These are phyloP conservation scores for Drosophila atripex DNA, from an alignment of 2,888 invertebrate genomes.

Conservation along the genomic window DNA sequence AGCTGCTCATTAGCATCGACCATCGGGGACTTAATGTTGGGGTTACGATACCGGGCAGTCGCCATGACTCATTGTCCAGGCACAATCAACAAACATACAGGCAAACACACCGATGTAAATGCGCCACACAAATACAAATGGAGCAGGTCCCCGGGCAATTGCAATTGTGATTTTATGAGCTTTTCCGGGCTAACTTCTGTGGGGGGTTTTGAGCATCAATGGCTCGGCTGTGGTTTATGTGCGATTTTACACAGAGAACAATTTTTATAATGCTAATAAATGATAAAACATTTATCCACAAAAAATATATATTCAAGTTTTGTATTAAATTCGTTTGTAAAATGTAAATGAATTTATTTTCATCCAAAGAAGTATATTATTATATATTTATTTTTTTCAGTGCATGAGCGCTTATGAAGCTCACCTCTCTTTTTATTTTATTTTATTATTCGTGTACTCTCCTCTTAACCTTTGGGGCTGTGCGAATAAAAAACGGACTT, in stretches of 20 bases:
- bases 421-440: conserved; percentile 7
- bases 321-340: too few species aligned
- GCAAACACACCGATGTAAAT: conserved; percentile 17
- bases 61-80: conserved; percentile 66
- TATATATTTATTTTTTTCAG: conserved; percentile 4
- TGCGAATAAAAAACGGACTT: conserved; percentile 26
- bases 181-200: conserved; percentile 41
- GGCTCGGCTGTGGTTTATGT: conserved; percentile 13
- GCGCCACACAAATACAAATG: conserved; percentile 20
- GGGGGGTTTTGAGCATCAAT: conserved; percentile 36
- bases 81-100: conserved; percentile 48
- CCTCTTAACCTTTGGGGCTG: conserved; percentile 33
- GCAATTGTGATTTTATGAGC: conserved; percentile 52
- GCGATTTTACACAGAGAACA: conserved; percentile 5
- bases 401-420: conserved; percentile 22
- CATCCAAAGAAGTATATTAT: too few species aligned
- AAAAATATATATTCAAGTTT: not conserved
- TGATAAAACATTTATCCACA: conserved; percentile 39
- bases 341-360: too few species aligned
- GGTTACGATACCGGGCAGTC: conserved; percentile 47
- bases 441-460: conserved; percentile 4
- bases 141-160: conserved; percentile 29
- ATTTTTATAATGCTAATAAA: not conserved
- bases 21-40: conserved; percentile 48
- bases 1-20: conserved; percentile 59